A percentile compares a stretch with the other conserved stretches of the same genome.
These are phyloP conservation scores for Alloscopus bannaensis DNA, from an alignment of 2,888 invertebrate species.

Conservation along the genomic window DNA sequence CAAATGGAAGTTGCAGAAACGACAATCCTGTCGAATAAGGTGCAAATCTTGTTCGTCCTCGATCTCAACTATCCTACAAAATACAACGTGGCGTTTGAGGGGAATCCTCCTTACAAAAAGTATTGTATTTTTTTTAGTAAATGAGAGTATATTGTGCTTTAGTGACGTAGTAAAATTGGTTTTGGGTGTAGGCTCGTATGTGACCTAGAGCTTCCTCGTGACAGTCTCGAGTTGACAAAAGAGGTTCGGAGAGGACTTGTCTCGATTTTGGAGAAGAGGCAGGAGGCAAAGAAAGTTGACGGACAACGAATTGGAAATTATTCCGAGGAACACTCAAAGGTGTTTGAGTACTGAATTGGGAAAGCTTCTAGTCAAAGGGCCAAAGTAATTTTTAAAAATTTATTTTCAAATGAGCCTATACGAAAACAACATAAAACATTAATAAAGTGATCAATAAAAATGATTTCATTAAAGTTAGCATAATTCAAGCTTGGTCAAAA, in stretches of 20 bases:
- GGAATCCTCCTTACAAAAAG: not conserved
- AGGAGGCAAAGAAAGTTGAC: not conserved
- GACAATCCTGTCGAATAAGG: constrained; percentile 22
- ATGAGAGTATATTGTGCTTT: not conserved
- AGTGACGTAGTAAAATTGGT: not conserved
- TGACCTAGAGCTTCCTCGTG: too few species aligned
- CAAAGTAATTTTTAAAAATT: too few species aligned
- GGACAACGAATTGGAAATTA: too few species aligned
- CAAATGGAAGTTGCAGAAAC: constrained; percentile 45
- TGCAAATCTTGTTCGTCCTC: constrained; percentile 45
- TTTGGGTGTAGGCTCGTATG: not conserved
- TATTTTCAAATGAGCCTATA: too few species aligned
- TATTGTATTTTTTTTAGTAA: not conserved
- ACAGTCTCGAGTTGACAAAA: too few species aligned
- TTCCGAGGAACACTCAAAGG: too few species aligned
- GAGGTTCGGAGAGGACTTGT: not conserved
- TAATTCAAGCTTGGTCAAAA: too few species aligned
- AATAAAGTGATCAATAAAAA: too few species aligned
- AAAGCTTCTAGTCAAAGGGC: too few species aligned
- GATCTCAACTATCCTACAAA: constrained; percentile 33
- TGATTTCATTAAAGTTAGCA: too few species aligned
- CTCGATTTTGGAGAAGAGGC: not conserved
- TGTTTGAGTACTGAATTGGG: too few species aligned
- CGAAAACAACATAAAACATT: too few species aligned
- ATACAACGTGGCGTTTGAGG: constrained; percentile 12